Percentiles rank a stretch among this genome's conserved stretches.
phyloP scores from a whole-genome alignment of 2,888 invertebrate species.

The Synergus japonicus region DNA sequence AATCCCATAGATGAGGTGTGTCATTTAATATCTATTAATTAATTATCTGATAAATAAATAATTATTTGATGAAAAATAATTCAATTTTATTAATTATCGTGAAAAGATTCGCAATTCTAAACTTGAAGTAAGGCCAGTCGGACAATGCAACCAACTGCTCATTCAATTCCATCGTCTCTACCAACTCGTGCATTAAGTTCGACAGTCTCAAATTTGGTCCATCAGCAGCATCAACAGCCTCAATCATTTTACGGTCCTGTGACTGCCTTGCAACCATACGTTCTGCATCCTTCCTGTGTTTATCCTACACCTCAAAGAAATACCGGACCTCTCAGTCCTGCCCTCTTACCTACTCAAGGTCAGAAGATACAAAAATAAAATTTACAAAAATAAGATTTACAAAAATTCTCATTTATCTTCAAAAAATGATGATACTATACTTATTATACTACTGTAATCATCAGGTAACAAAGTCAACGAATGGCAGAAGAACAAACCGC shows the following conservation, averaged over 20 bases:
- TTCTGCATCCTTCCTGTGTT: constrained; percentile 64
- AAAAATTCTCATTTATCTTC: constrained; percentile 3
- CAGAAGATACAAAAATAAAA: constrained; percentile 16
- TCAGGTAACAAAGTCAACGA: constrained; percentile 62
- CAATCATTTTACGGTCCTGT: constrained; percentile 68
- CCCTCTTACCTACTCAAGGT: constrained; percentile 65
- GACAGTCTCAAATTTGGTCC: constrained; percentile 56
- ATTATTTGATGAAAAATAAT: not conserved
- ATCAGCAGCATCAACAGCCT: constrained; percentile 59
- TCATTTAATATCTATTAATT: not conserved
- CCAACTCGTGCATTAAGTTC: constrained; percentile 55
- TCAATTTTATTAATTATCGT: not conserved
- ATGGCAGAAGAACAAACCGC: constrained; percentile 67
- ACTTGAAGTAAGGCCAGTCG: constrained; percentile 48
- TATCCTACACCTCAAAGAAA: constrained; percentile 66
- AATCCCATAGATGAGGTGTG: not conserved
- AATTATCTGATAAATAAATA: not conserved
- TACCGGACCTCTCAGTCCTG: constrained; percentile 55
- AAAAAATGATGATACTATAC: constrained; percentile 38
- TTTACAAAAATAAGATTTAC: not conserved
- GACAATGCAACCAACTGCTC: constrained; percentile 70
- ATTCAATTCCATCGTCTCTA: constrained; percentile 65
- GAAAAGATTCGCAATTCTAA: not conserved
- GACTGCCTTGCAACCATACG: constrained; percentile 65
- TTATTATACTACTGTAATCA: constrained; percentile 27